phyloP scores from a whole-genome alignment of 2,113 vertebrate genomes.

The Eudyptes chrysolophus region DNA sequence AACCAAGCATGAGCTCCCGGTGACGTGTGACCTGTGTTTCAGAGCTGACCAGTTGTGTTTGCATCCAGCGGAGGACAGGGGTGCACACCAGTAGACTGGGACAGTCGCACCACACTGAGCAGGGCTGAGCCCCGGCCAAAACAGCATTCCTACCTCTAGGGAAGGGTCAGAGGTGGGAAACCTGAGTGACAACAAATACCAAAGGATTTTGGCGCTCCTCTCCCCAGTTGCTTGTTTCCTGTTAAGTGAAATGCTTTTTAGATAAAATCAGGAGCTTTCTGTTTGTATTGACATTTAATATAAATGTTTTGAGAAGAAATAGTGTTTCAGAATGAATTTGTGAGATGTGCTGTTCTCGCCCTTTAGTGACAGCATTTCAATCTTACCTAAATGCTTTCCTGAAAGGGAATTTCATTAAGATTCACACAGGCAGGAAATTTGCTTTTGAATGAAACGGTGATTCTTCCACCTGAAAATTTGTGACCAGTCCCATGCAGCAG shows the following conservation, averaged over 20 bases:
- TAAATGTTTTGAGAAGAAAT: conserved; percentile 15
- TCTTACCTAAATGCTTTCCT: neutral
- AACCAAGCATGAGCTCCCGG: neutral
- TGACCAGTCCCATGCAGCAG: neutral
- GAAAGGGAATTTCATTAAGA: conserved; percentile 22
- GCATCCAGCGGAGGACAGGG: neutral
- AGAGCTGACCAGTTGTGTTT: neutral
- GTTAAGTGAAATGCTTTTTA: neutral
- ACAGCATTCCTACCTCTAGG: neutral
- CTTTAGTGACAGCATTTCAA: neutral
- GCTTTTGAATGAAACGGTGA: neutral
- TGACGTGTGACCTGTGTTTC: rapidly evolving
- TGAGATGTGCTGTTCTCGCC: neutral
- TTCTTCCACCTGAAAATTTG: neutral
- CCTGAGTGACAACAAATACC: neutral
- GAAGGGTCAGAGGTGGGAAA: neutral
- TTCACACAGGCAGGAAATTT: conserved; percentile 29
- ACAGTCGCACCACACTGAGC: rapidly evolving
- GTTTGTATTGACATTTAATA: conserved; percentile 7
- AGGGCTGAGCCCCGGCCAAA: neutral
- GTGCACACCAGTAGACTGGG: neutral
- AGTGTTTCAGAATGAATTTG: conserved; percentile 6
- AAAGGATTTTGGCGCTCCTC: neutral
- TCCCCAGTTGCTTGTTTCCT: neutral
- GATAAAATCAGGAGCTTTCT: conserved; percentile 20